A percentile compares a stretch with the other conserved stretches of the same genome.
Evolutionary conservation across 2,888 invertebrate genomes (phyloP).

Genomic region (Rhorus exstirpatorius): DNA sequence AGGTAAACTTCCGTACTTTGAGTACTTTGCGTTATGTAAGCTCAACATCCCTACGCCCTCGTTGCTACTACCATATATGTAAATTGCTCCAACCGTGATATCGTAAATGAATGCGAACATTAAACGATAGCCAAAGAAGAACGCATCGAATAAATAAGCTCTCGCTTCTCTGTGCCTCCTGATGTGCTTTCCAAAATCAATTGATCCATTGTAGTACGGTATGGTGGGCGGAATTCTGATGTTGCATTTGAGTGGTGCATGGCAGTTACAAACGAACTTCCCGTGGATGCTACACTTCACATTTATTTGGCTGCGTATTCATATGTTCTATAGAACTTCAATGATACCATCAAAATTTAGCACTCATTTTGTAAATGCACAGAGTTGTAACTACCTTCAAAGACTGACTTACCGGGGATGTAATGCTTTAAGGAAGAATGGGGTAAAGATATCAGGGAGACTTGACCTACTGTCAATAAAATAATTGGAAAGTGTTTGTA

Average conservation of each 20-base stretch:
- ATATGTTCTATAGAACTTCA: no score
- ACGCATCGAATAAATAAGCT: conserved; percentile 7
- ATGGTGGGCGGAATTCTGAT: conserved; percentile 1
- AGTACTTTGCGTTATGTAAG: conserved; percentile 64
- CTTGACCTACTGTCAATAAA: no score
- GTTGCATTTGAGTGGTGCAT: not conserved
- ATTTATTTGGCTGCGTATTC: conserved; percentile 1
- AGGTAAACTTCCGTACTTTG: conserved; percentile 64
- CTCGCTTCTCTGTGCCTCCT: not conserved
- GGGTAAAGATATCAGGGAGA: no score
- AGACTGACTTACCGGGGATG: no score
- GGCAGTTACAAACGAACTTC: not conserved
- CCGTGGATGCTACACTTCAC: not conserved
- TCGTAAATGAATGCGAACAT: conserved; percentile 58
- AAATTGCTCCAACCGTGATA: conserved; percentile 49
- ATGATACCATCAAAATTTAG: no score
- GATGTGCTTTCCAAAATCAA: not conserved
- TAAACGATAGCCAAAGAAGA: conserved; percentile 34
- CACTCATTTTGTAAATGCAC: no score
- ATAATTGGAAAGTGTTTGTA: no score
- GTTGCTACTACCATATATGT: conserved; percentile 49
- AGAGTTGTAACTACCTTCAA: no score
- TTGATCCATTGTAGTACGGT: not conserved
- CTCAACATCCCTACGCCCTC: conserved; percentile 5
- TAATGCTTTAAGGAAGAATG: no score